Conservation (phyloP, 1,140 invertebrate species). For the Lordiphosa clarofinis region DNA sequence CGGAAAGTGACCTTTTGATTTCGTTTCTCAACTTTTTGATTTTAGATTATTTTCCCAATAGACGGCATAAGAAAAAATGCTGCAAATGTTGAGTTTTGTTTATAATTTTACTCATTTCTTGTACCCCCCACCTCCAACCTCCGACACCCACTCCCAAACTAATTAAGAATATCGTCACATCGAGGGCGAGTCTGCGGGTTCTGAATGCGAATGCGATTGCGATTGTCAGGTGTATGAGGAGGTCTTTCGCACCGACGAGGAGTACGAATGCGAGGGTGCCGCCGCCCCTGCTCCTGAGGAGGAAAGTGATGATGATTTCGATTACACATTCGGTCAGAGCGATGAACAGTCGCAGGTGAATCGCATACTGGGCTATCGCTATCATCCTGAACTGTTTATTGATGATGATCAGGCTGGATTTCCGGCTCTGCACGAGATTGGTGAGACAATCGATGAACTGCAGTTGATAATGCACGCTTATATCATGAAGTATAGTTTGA, state of each 20-base stretch:
- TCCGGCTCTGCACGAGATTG: slow-evolving; percentile 75
- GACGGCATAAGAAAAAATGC: slow-evolving; percentile 73
- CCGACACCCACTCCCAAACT: slow-evolving; percentile 12
- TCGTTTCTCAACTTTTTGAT: slow-evolving; percentile 40
- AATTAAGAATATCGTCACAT: slow-evolving; percentile 71
- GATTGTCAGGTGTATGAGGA: slow-evolving; percentile 59
- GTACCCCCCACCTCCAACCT: slow-evolving; percentile 14
- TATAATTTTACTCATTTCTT: slow-evolving; percentile 25
- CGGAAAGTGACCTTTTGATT: slow-evolving; percentile 16
- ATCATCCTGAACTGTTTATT: slow-evolving; percentile 72
- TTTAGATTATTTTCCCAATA: slow-evolving; percentile 79
- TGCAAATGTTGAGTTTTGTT: slow-evolving; percentile 65
- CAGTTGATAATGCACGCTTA: slow-evolving; percentile 78
- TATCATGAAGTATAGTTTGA: slow-evolving; percentile 79
- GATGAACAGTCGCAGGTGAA: slow-evolving; percentile 59
- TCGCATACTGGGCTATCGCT: slow-evolving; percentile 65
- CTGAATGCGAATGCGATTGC: slow-evolving; percentile 53
- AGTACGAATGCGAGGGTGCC: slow-evolving; percentile 56
- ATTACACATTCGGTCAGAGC: slow-evolving; percentile 58
- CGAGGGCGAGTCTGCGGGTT: slow-evolving; percentile 65
- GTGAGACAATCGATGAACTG: slow-evolving; percentile 79
- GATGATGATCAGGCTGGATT: slow-evolving; percentile 73
- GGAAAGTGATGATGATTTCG: slow-evolving; percentile 29
- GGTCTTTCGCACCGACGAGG: slow-evolving; percentile 60
- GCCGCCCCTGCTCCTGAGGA: slow-evolving; percentile 3